phyloP scores from a whole-genome alignment of 2,113 vertebrate genomes.

The Sakesphorus luctuosus region DNA sequence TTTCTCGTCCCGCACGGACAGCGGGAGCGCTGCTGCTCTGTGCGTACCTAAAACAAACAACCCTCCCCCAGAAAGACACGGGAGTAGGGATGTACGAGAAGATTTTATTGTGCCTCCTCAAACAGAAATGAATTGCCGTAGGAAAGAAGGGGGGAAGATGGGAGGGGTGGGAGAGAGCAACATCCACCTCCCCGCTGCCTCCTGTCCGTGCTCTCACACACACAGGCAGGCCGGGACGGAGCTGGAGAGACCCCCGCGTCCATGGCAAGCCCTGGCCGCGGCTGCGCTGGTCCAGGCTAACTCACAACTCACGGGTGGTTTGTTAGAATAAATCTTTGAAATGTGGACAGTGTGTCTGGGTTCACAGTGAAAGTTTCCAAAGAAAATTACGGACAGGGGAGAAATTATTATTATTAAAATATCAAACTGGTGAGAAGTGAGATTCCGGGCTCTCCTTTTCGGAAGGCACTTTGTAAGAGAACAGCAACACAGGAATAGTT shows the following conservation, averaged over 20 bases:
- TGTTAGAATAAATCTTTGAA: background rate
- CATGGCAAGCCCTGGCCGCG: background rate
- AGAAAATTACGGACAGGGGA: background rate
- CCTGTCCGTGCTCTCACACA: background rate
- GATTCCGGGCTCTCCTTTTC: background rate
- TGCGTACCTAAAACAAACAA: background rate
- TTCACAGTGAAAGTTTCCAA: background rate
- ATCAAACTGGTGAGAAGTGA: background rate
- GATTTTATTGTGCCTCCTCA: conserved; percentile 32
- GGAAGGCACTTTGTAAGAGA: background rate
- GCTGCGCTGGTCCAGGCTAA: background rate
- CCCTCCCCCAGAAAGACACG: background rate
- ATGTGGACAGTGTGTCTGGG: background rate
- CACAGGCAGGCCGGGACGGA: background rate
- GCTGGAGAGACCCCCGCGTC: background rate
- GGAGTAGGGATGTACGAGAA: background rate
- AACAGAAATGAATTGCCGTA: background rate
- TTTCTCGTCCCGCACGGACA: background rate
- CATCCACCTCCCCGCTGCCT: background rate
- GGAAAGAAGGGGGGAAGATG: background rate
- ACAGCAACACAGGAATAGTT: background rate
- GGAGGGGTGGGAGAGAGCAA: background rate
- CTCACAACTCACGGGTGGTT: background rate
- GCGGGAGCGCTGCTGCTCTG: background rate
- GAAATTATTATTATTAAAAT: background rate